These are phyloP conservation scores for Acleris laterana DNA, from an alignment of 2,888 invertebrate species.

Conservation along the genomic window DNA sequence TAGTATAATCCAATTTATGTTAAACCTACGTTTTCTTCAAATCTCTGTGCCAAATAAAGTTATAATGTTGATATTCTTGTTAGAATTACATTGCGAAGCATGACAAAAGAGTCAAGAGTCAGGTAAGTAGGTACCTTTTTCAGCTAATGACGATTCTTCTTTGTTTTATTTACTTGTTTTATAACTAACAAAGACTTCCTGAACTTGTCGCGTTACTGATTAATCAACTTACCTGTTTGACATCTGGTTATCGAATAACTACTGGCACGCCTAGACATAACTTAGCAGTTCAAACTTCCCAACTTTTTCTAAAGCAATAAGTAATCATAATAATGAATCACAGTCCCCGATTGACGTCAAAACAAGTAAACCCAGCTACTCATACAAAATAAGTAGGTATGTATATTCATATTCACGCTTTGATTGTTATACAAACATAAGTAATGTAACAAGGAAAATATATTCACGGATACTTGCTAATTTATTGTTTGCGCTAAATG, in stretches of 20 bases:
- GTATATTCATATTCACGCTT: neutral
- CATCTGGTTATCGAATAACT: too few species aligned
- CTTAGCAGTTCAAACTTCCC: neutral
- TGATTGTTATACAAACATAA: slow-evolving; percentile 6
- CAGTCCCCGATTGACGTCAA: slow-evolving; percentile 21
- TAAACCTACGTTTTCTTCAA: too few species aligned
- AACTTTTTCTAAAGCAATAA: slow-evolving; percentile 6
- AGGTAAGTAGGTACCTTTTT: too few species aligned
- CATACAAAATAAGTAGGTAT: slow-evolving; percentile 5
- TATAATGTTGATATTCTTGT: too few species aligned
- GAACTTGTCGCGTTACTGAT: neutral
- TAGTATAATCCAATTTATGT: neutral
- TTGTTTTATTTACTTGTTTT: too few species aligned
- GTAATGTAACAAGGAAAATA: slow-evolving; percentile 47
- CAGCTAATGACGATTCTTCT: too few species aligned
- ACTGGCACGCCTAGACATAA: too few species aligned
- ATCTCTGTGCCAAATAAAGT: too few species aligned
- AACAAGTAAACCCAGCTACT: slow-evolving; percentile 15
- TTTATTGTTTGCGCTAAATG: slow-evolving; percentile 43
- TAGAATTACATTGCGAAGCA: too few species aligned
- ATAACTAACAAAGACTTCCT: too few species aligned
- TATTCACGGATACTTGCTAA: slow-evolving; percentile 47
- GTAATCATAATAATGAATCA: slow-evolving; percentile 14
- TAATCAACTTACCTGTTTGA: too few species aligned
- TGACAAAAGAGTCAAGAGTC: too few species aligned